phyloP scores from a whole-genome alignment of 2,113 vertebrate genomes.

The Alethe castanea region DNA sequence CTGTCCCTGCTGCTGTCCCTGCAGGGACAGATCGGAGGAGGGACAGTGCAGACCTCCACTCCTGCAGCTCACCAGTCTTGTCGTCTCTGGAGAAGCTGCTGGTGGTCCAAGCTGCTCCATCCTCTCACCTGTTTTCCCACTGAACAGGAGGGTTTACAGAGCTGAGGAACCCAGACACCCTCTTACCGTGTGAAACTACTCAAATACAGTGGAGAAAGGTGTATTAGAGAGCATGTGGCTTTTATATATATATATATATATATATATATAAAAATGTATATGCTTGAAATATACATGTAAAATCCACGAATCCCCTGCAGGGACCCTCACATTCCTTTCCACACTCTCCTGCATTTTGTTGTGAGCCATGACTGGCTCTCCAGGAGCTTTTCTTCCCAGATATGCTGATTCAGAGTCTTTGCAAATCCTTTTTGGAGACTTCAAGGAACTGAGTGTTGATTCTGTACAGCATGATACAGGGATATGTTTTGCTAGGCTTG shows the following conservation, averaged over 20 bases:
- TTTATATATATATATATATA: not conserved
- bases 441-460: accelerated
- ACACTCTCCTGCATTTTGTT: not conserved
- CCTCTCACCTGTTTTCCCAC: not conserved
- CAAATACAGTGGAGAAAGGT: not conserved
- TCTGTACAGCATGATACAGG: accelerated
- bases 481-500: not conserved
- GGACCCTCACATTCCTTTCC: accelerated
- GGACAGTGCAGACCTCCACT: accelerated
- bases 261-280: not conserved
- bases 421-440: not conserved
- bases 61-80: not conserved
- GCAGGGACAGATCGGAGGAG: not conserved
- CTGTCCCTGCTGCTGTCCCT: not conserved
- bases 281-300: not conserved
- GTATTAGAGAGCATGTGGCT: not conserved
- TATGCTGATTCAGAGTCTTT: not conserved
- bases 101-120: not conserved
- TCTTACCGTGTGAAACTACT: not conserved
- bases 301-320: not conserved
- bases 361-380: not conserved
- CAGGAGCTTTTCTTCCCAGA: not conserved
- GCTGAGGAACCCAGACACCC: accelerated
- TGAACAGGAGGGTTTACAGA: not conserved
- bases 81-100: not conserved